Percentiles rank a stretch among this genome's conserved stretches.
Conservation (phyloP, 2,113 vertebrate species). For the Albula glossodonta region DNA sequence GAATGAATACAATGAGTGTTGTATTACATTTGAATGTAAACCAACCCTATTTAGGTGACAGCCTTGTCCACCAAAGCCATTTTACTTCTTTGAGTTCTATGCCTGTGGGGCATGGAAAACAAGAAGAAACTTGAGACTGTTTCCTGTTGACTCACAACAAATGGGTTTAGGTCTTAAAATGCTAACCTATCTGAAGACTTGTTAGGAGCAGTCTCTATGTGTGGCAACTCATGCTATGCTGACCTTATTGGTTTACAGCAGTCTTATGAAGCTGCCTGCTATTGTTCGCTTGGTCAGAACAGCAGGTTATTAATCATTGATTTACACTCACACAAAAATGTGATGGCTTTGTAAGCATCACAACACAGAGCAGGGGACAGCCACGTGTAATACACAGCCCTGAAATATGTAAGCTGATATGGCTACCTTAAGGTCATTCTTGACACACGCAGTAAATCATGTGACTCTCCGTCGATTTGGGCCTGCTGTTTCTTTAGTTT, state of each 20-base stretch:
- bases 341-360: not conserved
- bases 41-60: not conserved
- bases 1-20: not conserved
- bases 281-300: not conserved
- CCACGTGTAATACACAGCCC: not conserved
- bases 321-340: not conserved
- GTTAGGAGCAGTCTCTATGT: not conserved
- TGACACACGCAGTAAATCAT: not conserved
- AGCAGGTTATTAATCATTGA: not conserved
- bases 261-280: not conserved
- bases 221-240: not conserved
- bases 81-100: not conserved
- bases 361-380: not conserved
- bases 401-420: not conserved
- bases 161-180: slow-evolving; percentile 17
- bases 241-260: not conserved
- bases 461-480: not conserved
- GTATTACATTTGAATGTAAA: slow-evolving; percentile 4
- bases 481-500: not conserved
- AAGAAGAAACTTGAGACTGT: not conserved
- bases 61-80: not conserved
- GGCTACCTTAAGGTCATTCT: not conserved
- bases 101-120: not conserved
- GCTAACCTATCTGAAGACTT: not conserved
- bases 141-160: slow-evolving; percentile 8